phyloP scores from a whole-genome alignment of 2,888 invertebrate genomes.

The Stegana nigrithorax region DNA sequence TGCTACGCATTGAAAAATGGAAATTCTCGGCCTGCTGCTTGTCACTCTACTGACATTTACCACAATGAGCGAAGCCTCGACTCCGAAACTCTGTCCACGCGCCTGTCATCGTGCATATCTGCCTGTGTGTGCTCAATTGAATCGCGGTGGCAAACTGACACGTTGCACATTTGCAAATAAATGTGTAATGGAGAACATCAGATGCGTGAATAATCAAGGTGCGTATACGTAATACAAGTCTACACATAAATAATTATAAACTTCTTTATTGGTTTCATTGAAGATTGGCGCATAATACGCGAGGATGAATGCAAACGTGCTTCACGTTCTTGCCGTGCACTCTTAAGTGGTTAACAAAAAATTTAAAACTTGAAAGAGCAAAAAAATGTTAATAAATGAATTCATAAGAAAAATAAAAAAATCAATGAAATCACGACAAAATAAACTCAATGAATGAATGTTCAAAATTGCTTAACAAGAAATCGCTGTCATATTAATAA shows the following conservation, averaged over 20 bases:
- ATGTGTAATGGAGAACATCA: conserved; percentile 22
- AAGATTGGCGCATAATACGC: not conserved
- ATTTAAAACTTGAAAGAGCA: no score
- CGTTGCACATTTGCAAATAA: conserved; percentile 30
- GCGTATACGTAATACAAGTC: not conserved
- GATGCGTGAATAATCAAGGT: conserved; percentile 20
- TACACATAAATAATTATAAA: not conserved
- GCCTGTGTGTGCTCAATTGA: conserved; percentile 29
- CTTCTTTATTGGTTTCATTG: no score
- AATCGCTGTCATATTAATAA: not conserved
- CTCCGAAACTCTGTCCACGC: conserved; percentile 1
- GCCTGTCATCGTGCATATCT: conserved; percentile 18
- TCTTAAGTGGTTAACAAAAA: not conserved
- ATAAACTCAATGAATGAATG: not conserved
- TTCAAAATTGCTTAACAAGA: not conserved
- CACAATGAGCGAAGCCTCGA: not conserved
- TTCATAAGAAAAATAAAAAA: not conserved
- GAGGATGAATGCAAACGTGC: not conserved
- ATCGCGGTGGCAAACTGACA: not conserved
- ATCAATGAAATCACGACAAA: not conserved
- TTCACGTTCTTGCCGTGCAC: not conserved
- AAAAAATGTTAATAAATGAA: not conserved
- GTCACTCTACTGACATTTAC: not conserved
- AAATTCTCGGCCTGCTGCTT: not conserved
- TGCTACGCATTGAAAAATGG: not conserved